phyloP scores from a whole-genome alignment of 2,797 vertebrate genomes.

The Enteromius fasciolatus region DNA sequence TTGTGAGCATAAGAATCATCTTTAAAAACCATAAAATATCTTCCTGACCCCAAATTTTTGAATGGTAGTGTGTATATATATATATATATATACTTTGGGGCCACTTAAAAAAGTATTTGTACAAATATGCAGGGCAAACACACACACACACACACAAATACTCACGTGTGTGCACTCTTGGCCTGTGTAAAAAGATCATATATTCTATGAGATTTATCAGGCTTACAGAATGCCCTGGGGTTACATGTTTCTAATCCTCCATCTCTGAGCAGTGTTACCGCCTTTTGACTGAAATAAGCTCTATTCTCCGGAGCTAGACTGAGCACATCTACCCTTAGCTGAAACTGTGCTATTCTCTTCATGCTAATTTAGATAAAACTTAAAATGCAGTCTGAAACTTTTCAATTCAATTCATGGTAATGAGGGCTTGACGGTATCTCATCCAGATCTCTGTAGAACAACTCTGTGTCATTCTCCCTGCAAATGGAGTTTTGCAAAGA shows the following conservation, averaged over 20 bases:
- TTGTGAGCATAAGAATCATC: no score
- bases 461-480: background rate
- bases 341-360: constrained; percentile 22
- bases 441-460: constrained; percentile 4
- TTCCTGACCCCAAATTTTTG: no score
- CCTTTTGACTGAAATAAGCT: constrained; percentile 46
- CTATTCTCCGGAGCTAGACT: constrained; percentile 8
- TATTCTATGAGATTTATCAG: constrained; percentile 66
- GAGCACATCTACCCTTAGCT: constrained; percentile 21
- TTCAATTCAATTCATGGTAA: constrained; percentile 22
- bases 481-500: constrained; percentile 13
- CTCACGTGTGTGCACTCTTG: constrained; percentile 52
- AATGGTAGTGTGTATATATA: background rate
- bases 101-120: background rate
- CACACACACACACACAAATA: background rate
- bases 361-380: constrained; percentile 33
- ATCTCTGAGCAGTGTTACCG: constrained; percentile 64
- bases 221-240: constrained; percentile 57
- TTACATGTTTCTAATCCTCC: constrained; percentile 46
- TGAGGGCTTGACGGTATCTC: background rate
- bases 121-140: background rate
- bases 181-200: constrained; percentile 73
- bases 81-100: background rate
- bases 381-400: constrained; percentile 33
- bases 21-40: no score